These are phyloP conservation scores for Grantiella picta DNA, from an alignment of 2,113 vertebrate genomes.

Conservation along the genomic window DNA sequence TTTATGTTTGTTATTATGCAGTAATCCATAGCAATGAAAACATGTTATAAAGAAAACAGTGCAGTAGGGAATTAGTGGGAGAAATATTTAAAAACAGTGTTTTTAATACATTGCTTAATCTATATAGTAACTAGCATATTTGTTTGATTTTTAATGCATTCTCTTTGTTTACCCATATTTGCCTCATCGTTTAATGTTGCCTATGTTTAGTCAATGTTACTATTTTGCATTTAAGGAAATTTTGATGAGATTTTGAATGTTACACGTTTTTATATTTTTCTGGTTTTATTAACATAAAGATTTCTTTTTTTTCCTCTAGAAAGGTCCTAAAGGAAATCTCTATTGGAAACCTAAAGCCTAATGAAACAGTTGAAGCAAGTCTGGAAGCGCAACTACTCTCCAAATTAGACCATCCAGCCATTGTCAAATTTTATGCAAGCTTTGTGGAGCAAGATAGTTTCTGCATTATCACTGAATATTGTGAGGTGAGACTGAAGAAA, in stretches of 20 bases:
- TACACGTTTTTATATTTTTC: not conserved
- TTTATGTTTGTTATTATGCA: not conserved
- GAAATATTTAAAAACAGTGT: not conserved
- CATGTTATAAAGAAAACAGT: not conserved
- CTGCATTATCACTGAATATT: slow-evolving; percentile 88
- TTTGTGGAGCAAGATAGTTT: slow-evolving; percentile 81
- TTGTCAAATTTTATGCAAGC: slow-evolving; percentile 83
- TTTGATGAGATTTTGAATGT: not conserved
- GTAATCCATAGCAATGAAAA: not conserved
- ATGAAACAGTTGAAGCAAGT: slow-evolving; percentile 83
- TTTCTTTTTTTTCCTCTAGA: slow-evolving; percentile 53
- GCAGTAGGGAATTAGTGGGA: not conserved
- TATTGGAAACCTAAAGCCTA: slow-evolving; percentile 78
- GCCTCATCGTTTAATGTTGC: not conserved
- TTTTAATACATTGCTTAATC: not conserved
- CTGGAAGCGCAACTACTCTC: slow-evolving; percentile 85
- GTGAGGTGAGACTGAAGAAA: slow-evolving; percentile 76
- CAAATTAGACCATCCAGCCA: slow-evolving; percentile 82
- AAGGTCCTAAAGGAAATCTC: slow-evolving; percentile 86
- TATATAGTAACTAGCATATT: not conserved
- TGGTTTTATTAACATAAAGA: not conserved
- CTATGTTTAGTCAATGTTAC: not conserved
- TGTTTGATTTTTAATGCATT: not conserved
- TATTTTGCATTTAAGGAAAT: not conserved
- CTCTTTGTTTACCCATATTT: not conserved